Evolutionary conservation across 2,797 vertebrate species (phyloP).

Genomic region (Sebastes hubbsi): DNA sequence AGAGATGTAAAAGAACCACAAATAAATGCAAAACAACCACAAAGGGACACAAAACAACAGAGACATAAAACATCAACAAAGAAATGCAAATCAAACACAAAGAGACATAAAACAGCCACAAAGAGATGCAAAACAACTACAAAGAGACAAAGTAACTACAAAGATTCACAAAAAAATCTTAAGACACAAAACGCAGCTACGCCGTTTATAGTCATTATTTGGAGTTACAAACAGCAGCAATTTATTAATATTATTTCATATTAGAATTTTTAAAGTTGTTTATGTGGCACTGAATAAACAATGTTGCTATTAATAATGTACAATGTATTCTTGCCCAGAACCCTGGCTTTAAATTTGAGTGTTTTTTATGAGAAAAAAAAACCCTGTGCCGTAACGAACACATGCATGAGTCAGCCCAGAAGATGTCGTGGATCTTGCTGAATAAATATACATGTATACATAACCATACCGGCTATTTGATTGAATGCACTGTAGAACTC

Average conservation of each 20-base stretch:
- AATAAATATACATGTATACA: constrained; percentile 51
- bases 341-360: not conserved
- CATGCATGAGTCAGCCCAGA: constrained; percentile 3
- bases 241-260: not conserved
- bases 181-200: not conserved
- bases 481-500: not conserved
- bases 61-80: not conserved
- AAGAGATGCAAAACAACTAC: not conserved
- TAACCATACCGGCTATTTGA: constrained; percentile 23
- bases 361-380: not conserved
- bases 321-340: not conserved
- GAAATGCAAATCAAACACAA: too few relatives aligned
- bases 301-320: not conserved
- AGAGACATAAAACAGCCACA: not conserved
- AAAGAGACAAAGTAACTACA: not conserved
- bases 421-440: not conserved
- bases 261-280: not conserved
- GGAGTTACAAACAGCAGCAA: not conserved
- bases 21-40: not conserved
- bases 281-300: not conserved
- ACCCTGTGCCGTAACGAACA: not conserved
- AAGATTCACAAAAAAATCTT: not conserved
- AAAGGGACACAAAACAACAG: not conserved
- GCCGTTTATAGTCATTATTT: not conserved
- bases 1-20: not conserved